phyloP scores from a whole-genome alignment of 53 echinoderm and acorn worm genomes.

The Patiria pectinifera region DNA sequence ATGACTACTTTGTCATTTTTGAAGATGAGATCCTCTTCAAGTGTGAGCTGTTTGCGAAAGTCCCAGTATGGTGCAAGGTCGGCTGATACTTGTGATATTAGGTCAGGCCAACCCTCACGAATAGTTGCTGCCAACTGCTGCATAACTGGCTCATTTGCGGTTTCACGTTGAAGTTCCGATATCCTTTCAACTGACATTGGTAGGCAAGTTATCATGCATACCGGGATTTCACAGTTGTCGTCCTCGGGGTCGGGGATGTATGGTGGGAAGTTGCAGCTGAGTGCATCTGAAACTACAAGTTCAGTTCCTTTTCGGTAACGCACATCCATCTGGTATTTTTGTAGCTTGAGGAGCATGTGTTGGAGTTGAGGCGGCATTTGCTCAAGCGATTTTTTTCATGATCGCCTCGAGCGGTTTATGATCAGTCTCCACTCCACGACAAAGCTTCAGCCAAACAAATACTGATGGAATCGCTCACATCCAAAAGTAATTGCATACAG shows the following conservation, averaged over 20 bases:
- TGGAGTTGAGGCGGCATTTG: constrained; percentile 65
- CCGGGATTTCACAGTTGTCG: too few relatives aligned
- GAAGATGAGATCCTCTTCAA: constrained; percentile 58
- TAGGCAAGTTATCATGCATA: too few relatives aligned
- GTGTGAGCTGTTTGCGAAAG: constrained; percentile 58
- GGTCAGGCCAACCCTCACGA: too few relatives aligned
- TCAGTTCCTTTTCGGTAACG: not conserved
- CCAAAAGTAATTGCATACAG: constrained; percentile 58
- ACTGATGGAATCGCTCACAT: too few relatives aligned
- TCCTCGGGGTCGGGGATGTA: too few relatives aligned
- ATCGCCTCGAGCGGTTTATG: constrained; percentile 69
- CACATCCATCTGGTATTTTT: constrained; percentile 57
- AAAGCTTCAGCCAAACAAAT: constrained; percentile 50
- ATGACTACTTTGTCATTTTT: constrained; percentile 55
- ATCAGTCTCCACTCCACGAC: constrained; percentile 42
- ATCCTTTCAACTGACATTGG: too few relatives aligned
- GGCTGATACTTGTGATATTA: not conserved
- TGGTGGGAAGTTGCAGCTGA: too few relatives aligned
- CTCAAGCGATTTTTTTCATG: constrained; percentile 55
- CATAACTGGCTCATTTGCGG: too few relatives aligned
- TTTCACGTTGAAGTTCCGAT: too few relatives aligned
- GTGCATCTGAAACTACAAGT: too few relatives aligned
- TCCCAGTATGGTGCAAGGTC: constrained; percentile 71
- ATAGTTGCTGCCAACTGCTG: too few relatives aligned
- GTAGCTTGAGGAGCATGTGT: constrained; percentile 63